Percentiles rank a stretch among this genome's conserved stretches.
phyloP scores from a whole-genome alignment of 1,140 invertebrate genomes.

The Drosophila nasuta region DNA sequence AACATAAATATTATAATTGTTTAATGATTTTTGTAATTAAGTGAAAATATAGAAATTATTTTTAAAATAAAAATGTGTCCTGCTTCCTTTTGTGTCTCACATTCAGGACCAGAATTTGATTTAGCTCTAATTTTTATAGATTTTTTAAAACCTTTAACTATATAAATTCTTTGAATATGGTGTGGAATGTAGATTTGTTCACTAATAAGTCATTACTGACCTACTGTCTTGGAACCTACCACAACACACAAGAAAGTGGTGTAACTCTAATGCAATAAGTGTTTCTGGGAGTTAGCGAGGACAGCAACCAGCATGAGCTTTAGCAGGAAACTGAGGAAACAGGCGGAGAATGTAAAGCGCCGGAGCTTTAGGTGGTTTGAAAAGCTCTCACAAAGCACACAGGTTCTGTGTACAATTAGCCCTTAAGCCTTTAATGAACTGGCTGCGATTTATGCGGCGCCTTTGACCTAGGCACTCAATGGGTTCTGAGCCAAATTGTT shows the following conservation, averaged over 20 bases:
- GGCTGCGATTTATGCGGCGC: conserved; percentile 33
- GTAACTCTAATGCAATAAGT: not conserved
- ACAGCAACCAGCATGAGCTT: conserved; percentile 53
- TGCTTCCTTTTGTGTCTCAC: too few species aligned
- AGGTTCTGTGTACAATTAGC: conserved; percentile 34
- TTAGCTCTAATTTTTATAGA: too few species aligned
- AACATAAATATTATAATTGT: too few species aligned
- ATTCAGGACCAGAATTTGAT: too few species aligned
- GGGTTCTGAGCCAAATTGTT: conserved; percentile 15
- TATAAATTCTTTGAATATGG: too few species aligned
- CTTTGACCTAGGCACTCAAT: conserved; percentile 22
- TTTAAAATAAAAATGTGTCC: too few species aligned
- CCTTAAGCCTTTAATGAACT: conserved; percentile 50
- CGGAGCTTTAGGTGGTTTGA: not conserved
- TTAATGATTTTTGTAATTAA: too few species aligned
- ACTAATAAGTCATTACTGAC: not conserved
- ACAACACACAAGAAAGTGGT: not conserved
- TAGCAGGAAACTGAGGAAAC: conserved; percentile 6
- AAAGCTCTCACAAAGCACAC: conserved; percentile 17
- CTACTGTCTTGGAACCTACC: conserved; percentile 2
- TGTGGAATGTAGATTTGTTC: not conserved
- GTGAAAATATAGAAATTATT: too few species aligned
- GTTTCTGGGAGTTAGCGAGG: conserved; percentile 13
- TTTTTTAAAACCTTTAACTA: too few species aligned
- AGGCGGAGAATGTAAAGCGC: not conserved